Evolutionary conservation across 2,888 invertebrate species (phyloP).

Genomic region (Drosophila subsilvestris): DNA sequence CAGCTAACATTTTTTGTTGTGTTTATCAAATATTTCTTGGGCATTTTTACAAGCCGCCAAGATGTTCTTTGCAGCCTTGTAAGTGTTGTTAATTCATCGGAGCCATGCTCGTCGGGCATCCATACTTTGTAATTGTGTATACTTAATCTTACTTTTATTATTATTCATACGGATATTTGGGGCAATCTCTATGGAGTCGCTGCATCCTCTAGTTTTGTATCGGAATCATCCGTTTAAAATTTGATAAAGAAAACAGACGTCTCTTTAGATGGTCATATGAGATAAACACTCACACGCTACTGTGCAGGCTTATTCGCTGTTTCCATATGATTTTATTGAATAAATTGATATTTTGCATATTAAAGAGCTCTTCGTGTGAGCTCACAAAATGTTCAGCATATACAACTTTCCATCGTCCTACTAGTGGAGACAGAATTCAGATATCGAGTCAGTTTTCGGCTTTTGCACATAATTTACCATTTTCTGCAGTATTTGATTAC

Average conservation of each 20-base stretch:
- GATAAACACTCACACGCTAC: constrained; percentile 56
- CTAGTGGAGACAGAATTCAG: neutral
- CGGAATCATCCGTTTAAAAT: constrained; percentile 11
- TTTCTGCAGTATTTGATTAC: constrained; percentile 44
- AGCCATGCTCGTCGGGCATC: constrained; percentile 13
- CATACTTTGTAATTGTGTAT: constrained; percentile 43
- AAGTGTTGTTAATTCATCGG: constrained; percentile 44
- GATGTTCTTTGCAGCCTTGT: constrained; percentile 44
- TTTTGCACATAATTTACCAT: constrained; percentile 37
- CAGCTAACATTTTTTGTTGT: constrained; percentile 61
- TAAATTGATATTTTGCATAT: constrained; percentile 59
- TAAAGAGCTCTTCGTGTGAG: constrained; percentile 28
- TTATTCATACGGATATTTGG: constrained; percentile 1
- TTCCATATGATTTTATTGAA: constrained; percentile 43
- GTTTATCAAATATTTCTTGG: constrained; percentile 50
- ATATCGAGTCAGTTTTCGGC: constrained; percentile 17
- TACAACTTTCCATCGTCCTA: neutral
- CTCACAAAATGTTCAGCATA: too few relatives aligned
- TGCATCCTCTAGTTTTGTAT: neutral
- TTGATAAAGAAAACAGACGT: constrained; percentile 40
- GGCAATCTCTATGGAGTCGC: neutral
- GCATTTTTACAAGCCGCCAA: constrained; percentile 28
- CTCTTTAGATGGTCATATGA: constrained; percentile 52
- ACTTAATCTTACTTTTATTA: constrained; percentile 30
- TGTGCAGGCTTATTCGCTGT: constrained; percentile 58